phyloP scores from a whole-genome alignment of 2,113 vertebrate genomes.

The Bostrychus sinensis region DNA sequence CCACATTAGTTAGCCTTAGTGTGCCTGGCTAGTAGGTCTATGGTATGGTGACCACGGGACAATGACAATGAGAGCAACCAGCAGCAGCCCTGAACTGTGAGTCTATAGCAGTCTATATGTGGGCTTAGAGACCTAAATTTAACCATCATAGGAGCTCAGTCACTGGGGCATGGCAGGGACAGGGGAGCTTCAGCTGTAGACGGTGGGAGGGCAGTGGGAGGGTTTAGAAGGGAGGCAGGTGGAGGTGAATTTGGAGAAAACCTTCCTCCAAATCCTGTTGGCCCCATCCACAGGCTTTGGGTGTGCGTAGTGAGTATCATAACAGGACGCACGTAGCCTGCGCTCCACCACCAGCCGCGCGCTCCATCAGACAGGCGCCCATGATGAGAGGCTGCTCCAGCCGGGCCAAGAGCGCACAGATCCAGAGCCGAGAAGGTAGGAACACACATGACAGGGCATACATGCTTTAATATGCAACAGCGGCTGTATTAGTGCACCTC shows the following conservation, averaged over 20 bases:
- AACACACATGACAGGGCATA: background rate
- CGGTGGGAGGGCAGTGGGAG: constrained; percentile 14
- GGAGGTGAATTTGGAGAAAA: constrained; percentile 26
- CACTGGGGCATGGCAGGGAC: background rate
- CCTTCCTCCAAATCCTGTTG: constrained; percentile 5
- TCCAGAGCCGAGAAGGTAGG: constrained; percentile 72
- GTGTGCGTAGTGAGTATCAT: constrained; percentile 56
- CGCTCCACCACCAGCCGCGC: constrained; percentile 21
- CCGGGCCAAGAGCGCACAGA: constrained; percentile 61
- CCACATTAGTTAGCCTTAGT: too few relatives aligned
- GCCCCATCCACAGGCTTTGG: constrained; percentile 24
- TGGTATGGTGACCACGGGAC: too few relatives aligned
- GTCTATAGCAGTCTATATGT: background rate
- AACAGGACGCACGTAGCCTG: constrained; percentile 38
- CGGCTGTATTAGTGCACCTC: background rate
- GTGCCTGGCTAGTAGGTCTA: too few relatives aligned
- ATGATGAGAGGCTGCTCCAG: constrained; percentile 81
- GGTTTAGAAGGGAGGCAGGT: constrained; percentile 4
- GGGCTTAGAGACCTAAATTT: background rate
- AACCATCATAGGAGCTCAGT: constrained; percentile 2
- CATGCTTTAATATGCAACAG: background rate
- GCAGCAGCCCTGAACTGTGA: too few relatives aligned
- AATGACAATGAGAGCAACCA: too few relatives aligned
- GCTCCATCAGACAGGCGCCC: constrained; percentile 56
- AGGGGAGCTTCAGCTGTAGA: background rate